Evolutionary conservation across 2,113 vertebrate genomes (phyloP).

Genomic region (Typhlomys cinereus): DNA sequence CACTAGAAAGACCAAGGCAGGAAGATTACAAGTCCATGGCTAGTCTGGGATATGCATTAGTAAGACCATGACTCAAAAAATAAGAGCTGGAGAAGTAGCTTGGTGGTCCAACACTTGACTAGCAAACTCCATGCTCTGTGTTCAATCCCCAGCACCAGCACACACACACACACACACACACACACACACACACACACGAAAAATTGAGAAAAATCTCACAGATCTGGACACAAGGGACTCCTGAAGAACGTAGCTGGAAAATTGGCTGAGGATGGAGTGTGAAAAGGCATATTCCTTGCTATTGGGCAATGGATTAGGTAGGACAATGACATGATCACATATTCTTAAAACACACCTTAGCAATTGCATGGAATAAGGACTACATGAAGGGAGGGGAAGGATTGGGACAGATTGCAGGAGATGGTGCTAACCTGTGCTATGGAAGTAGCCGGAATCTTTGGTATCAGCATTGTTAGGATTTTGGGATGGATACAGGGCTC

Average conservation of each 20-base stretch:
- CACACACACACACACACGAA: too few species aligned
- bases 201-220: neutral
- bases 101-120: neutral
- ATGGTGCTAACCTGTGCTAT: too few species aligned
- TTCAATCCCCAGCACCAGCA: neutral
- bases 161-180: too few species aligned
- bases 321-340: neutral
- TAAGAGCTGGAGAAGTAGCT: neutral
- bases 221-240: neutral
- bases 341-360: neutral
- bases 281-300: neutral
- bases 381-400: neutral
- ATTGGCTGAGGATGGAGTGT: rapidly evolving
- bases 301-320: neutral
- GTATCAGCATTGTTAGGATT: neutral
- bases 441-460: neutral
- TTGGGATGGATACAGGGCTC: neutral
- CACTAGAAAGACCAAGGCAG: neutral
- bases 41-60: neutral
- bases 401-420: neutral
- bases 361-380: neutral
- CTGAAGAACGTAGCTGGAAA: neutral
- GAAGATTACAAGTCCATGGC: neutral
- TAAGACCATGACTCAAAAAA: neutral
- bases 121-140: neutral